Percentiles rank a stretch among this genome's conserved stretches.
These are phyloP conservation scores for Shinisaurus crocodilurus DNA, from an alignment of 2,113 vertebrate species.

Conservation along the genomic window DNA sequence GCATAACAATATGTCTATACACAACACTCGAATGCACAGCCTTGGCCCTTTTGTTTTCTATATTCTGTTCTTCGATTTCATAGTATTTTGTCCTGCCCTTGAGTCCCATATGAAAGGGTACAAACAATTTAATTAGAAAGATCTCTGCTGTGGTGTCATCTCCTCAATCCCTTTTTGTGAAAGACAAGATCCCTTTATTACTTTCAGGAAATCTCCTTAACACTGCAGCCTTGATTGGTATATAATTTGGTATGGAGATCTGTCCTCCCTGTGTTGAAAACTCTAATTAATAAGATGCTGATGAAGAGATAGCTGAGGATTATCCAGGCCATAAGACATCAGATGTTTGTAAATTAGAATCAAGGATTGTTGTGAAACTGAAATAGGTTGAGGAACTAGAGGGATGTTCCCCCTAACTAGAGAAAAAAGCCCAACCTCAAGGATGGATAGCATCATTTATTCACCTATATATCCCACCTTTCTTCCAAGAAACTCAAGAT, in stretches of 20 bases:
- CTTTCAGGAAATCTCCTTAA: background rate
- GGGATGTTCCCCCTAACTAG: too few species aligned
- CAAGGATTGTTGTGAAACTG: too few species aligned
- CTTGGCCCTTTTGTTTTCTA: conserved; percentile 62
- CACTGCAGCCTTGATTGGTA: background rate
- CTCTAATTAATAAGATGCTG: too few species aligned
- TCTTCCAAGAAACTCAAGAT: too few species aligned
- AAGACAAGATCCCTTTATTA: background rate
- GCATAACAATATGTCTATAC: conserved; percentile 59
- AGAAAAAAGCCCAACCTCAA: too few species aligned
- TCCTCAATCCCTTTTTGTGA: background rate
- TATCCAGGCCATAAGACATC: background rate
- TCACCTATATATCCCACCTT: too few species aligned
- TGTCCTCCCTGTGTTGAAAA: background rate
- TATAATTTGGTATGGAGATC: background rate
- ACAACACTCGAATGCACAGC: conserved; percentile 39
- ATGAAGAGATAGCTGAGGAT: background rate
- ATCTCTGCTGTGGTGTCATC: background rate
- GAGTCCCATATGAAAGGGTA: conserved; percentile 47
- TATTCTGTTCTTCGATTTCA: conserved; percentile 66
- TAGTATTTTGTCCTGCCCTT: conserved; percentile 69
- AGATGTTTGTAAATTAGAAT: too few species aligned
- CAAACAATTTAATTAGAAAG: background rate
- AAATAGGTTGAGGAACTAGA: too few species aligned
- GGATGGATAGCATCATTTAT: too few species aligned